Percentiles rank a stretch among this genome's conserved stretches.
These are phyloP conservation scores for Dissostichus mawsoni DNA, from an alignment of 2,113 vertebrate genomes.

Conservation along the genomic window DNA sequence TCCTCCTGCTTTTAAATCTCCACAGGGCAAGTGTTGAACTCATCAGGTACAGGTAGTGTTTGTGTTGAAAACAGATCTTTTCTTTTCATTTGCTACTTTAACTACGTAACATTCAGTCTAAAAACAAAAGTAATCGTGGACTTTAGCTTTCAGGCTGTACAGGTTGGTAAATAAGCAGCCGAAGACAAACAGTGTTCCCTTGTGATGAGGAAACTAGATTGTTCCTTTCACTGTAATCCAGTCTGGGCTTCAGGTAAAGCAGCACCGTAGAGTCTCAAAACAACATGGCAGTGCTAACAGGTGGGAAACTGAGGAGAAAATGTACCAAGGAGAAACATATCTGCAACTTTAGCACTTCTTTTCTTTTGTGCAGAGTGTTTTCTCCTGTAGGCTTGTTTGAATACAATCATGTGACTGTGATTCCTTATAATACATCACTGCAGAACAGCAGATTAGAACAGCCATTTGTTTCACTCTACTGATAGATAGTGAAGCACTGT, in stretches of 20 bases:
- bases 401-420: conserved; percentile 17
- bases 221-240: conserved; percentile 2
- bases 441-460: conserved; percentile 51
- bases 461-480: conserved; percentile 23
- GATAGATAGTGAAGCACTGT: conserved; percentile 23
- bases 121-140: not conserved
- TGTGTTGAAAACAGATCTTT: not conserved
- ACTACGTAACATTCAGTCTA: not conserved
- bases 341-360: not conserved
- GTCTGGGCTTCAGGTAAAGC: not conserved
- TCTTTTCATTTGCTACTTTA: not conserved
- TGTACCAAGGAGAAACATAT: not conserved
- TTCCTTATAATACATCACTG: conserved; percentile 52
- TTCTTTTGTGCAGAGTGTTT: not conserved
- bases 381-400: not conserved
- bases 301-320: not conserved
- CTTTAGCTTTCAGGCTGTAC: not conserved
- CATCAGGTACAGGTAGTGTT: conserved; percentile 16
- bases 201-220: not conserved
- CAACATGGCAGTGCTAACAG: conserved; percentile 47
- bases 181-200: not conserved
- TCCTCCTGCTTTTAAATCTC: not conserved
- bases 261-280: conserved; percentile 1
- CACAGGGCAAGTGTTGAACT: not conserved
- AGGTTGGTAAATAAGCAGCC: not conserved